A percentile compares a stretch with the other conserved stretches of the same genome.
phyloP scores from a whole-genome alignment of 2,888 invertebrate species.

The Escarpia spicata region DNA sequence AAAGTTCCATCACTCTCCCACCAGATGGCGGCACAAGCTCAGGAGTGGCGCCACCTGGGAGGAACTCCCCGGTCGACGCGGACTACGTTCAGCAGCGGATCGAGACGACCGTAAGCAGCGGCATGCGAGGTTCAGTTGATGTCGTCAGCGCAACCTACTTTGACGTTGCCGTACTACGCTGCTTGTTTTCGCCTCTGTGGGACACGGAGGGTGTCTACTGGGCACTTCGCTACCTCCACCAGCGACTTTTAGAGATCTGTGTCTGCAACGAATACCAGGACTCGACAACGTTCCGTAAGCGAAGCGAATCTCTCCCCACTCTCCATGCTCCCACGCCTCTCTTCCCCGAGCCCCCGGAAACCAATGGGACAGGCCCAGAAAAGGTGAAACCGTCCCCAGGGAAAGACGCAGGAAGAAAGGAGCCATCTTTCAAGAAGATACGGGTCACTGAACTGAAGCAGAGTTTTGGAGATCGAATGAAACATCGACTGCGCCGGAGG shows the following conservation, averaged over 20 bases:
- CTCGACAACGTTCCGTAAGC: slow-evolving; percentile 70
- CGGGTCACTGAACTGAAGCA: slow-evolving; percentile 91
- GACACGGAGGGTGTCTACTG: slow-evolving; percentile 97
- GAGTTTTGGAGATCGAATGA: slow-evolving; percentile 88
- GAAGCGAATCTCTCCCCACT: slow-evolving; percentile 88
- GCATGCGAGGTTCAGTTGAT: slow-evolving; percentile 44
- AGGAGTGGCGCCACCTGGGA: slow-evolving; percentile 34
- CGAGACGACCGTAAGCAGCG: slow-evolving; percentile 58
- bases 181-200: slow-evolving; percentile 96
- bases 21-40: not conserved
- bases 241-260: slow-evolving; percentile 77
- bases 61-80: slow-evolving; percentile 75
- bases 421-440: slow-evolving; percentile 70
- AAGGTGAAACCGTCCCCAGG: not conserved
- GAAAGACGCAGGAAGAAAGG: slow-evolving; percentile 40
- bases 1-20: not conserved
- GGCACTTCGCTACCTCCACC: slow-evolving; percentile 77
- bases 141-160: slow-evolving; percentile 83
- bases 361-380: not conserved
- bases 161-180: slow-evolving; percentile 94
- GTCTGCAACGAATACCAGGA: not conserved
- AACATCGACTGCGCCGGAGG: slow-evolving; percentile 32
- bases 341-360: slow-evolving; percentile 18
- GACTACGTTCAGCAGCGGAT: slow-evolving; percentile 77
- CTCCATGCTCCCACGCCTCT: slow-evolving; percentile 43